Conservation (phyloP, 1,140 invertebrate genomes). For the Geopemphigus sp. region DNA sequence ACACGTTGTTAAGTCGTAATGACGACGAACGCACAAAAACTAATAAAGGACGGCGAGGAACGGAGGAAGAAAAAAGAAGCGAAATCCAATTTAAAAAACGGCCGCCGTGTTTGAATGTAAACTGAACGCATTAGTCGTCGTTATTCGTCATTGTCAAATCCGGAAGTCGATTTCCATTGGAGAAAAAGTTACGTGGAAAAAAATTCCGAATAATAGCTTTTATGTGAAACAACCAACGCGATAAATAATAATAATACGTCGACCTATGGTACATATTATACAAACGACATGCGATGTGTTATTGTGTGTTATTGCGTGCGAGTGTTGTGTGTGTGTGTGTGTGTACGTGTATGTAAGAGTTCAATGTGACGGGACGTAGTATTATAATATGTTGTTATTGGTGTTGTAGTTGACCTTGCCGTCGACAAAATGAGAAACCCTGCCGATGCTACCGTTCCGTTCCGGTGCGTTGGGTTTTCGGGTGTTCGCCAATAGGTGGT, state of each 20-base stretch:
- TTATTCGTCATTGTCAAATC: slow-evolving; percentile 42
- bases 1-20: slow-evolving; percentile 43
- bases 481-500: slow-evolving; percentile 40
- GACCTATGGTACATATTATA: not conserved
- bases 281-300: slow-evolving; percentile 5
- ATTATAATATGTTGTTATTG: not conserved
- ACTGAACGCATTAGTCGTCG: slow-evolving; percentile 20
- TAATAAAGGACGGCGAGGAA: not conserved
- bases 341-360: slow-evolving; percentile 1
- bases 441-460: slow-evolving; percentile 34
- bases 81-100: slow-evolving; percentile 46
- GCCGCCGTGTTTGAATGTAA: slow-evolving; percentile 22
- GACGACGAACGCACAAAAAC: not conserved
- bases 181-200: slow-evolving; percentile 35
- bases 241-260: slow-evolving; percentile 34
- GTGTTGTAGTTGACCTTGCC: slow-evolving; percentile 33
- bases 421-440: slow-evolving; percentile 39
- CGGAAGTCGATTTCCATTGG: slow-evolving; percentile 38
- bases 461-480: slow-evolving; percentile 38
- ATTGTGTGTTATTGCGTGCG: not conserved
- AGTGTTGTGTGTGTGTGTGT: not conserved
- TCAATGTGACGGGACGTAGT: slow-evolving; percentile 13
- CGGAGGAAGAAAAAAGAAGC: not conserved
- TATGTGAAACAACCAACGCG: slow-evolving; percentile 14
- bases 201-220: slow-evolving; percentile 26